These are phyloP conservation scores for Ornithoptera priamus DNA, from an alignment of 2,888 invertebrate species.

Conservation along the genomic window DNA sequence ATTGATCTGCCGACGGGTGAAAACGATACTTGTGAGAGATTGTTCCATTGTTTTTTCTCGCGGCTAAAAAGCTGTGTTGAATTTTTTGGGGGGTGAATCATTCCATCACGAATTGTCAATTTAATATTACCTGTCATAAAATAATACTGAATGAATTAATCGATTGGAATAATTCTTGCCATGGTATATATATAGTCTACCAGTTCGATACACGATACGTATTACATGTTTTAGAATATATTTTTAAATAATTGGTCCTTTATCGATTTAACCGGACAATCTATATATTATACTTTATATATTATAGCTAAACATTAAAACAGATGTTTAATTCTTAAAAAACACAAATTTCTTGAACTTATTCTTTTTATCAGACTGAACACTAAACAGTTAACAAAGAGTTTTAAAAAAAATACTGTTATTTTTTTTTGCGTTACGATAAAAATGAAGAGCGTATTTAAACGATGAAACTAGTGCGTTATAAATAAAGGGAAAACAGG, in stretches of 20 bases:
- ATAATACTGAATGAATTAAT: background rate
- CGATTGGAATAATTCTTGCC: no score
- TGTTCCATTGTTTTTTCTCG: constrained; percentile 80
- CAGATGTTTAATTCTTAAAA: no score
- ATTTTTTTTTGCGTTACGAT: background rate
- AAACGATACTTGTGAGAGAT: constrained; percentile 81
- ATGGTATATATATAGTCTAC: no score
- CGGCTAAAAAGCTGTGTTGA: constrained; percentile 64
- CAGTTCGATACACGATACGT: no score
- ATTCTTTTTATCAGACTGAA: no score
- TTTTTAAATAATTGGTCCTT: no score
- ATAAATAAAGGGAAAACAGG: constrained; percentile 57
- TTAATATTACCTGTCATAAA: background rate
- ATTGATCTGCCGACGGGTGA: constrained; percentile 70
- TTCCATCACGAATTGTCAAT: background rate
- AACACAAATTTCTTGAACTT: no score
- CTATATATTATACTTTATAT: no score
- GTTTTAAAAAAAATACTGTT: background rate
- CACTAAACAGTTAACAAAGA: no score
- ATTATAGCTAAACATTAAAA: no score
- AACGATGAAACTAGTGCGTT: constrained; percentile 33
- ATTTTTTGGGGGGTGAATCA: constrained; percentile 47
- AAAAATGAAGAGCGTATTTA: constrained; percentile 8
- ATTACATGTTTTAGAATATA: no score
- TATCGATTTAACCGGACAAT: no score